phyloP scores from a whole-genome alignment of 2,797 vertebrate genomes.

The Tolypeutes matacus region DNA sequence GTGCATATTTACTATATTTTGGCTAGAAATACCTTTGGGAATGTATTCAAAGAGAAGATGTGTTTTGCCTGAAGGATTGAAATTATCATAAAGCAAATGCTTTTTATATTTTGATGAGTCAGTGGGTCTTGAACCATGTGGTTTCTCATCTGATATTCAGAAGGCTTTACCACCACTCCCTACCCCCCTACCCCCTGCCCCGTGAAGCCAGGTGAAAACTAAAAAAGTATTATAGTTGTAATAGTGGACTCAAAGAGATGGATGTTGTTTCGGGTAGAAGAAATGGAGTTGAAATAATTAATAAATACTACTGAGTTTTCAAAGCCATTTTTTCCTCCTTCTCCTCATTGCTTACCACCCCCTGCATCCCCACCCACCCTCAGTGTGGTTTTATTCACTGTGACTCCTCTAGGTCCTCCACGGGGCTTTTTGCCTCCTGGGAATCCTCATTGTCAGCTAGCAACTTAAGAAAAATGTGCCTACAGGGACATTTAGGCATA shows the following conservation, averaged over 20 bases:
- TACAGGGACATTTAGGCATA: conserved; percentile 65
- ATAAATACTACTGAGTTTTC: conserved; percentile 42
- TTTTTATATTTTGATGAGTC: conserved; percentile 34
- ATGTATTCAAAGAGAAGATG: not conserved
- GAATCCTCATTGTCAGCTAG: conserved; percentile 76
- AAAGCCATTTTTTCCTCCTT: conserved; percentile 43
- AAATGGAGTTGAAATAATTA: conserved; percentile 30
- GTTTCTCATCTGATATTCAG: not conserved
- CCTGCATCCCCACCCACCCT: not conserved
- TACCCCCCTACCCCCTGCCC: not conserved
- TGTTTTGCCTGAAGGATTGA: conserved; percentile 53
- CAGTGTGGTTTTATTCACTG: conserved; percentile 63
- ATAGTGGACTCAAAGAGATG: conserved; percentile 4
- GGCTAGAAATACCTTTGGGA: conserved; percentile 53
- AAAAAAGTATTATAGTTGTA: not conserved
- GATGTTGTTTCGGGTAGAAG: conserved; percentile 47
- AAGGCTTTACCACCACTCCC: not conserved
- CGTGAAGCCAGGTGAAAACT: conserved; percentile 39
- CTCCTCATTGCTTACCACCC: not conserved
- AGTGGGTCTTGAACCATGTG: not conserved
- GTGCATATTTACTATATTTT: conserved; percentile 40
- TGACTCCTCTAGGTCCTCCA: conserved; percentile 24
- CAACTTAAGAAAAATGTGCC: conserved; percentile 75
- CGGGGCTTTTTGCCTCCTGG: conserved; percentile 65
- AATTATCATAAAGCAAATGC: conserved; percentile 57